phyloP scores from a whole-genome alignment of 1,140 invertebrate species.

The Aphis craccivora region DNA sequence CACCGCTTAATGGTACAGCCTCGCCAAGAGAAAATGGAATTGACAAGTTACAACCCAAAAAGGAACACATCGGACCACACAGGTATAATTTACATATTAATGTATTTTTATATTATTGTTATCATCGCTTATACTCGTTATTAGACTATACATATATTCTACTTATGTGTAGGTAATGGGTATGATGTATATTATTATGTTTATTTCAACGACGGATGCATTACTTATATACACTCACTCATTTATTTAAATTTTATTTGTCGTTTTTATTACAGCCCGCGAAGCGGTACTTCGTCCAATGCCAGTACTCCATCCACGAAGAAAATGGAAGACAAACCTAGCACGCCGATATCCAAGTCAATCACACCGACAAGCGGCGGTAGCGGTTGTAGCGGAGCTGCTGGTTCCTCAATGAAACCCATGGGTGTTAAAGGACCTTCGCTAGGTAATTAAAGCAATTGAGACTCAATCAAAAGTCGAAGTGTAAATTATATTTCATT shows the following conservation, averaged over 20 bases:
- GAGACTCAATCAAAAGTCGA: not conserved
- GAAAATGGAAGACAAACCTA: conserved; percentile 81
- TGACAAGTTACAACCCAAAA: conserved; percentile 70
- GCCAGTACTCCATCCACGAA: conserved; percentile 81
- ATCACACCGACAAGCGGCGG: conserved; percentile 83
- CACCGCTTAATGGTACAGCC: conserved; percentile 77
- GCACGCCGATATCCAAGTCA: conserved; percentile 88
- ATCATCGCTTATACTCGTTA: not conserved
- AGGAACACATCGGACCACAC: conserved; percentile 69
- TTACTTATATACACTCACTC: too few species aligned
- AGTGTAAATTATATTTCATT: not conserved
- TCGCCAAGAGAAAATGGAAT: conserved; percentile 84
- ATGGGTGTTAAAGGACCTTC: conserved; percentile 70
- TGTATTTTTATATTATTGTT: not conserved
- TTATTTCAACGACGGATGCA: not conserved
- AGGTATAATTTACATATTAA: conserved; percentile 65
- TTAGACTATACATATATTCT: not conserved
- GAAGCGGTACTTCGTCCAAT: conserved; percentile 81
- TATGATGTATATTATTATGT: not conserved
- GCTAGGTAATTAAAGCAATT: conserved; percentile 62
- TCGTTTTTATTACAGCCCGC: conserved; percentile 64
- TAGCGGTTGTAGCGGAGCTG: conserved; percentile 64
- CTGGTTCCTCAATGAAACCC: conserved; percentile 66
- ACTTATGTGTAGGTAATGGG: not conserved
- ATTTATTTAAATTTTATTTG: conserved; percentile 9